Percentiles rank a stretch among this genome's conserved stretches.
These are phyloP conservation scores for Columba janthina DNA, from an alignment of 2,113 vertebrate genomes.

Conservation along the genomic window DNA sequence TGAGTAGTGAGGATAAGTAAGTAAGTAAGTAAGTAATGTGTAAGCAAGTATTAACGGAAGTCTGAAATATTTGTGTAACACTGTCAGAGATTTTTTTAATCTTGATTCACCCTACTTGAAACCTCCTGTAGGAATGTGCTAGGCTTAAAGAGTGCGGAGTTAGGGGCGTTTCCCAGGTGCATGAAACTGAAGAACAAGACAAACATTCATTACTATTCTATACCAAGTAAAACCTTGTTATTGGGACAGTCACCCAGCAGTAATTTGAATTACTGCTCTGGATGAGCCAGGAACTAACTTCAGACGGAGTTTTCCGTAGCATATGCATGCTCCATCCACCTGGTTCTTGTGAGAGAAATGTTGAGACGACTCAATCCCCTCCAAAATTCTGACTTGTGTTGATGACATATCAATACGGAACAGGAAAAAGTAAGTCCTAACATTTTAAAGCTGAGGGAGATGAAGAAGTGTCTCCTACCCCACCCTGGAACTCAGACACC, in stretches of 20 bases:
- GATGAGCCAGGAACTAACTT: not conserved
- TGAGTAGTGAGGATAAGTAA: not conserved
- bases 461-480: not conserved
- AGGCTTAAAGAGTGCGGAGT: not conserved
- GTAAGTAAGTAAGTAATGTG: not conserved
- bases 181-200: not conserved
- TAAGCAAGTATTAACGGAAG: not conserved
- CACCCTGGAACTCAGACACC: not conserved
- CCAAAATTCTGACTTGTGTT: not conserved
- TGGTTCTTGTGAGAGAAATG: not conserved
- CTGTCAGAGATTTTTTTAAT: not conserved
- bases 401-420: not conserved
- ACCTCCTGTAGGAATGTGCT: not conserved
- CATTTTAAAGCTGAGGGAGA: not conserved
- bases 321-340: not conserved
- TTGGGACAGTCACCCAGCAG: not conserved
- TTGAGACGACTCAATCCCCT: not conserved
- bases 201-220: not conserved
- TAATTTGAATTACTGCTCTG: not conserved
- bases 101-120: not conserved
- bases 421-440: not conserved
- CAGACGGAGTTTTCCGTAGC: not conserved
- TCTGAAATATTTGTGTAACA: not conserved
- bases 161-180: not conserved
- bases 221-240: not conserved